phyloP scores from a whole-genome alignment of 2,113 vertebrate genomes.

The Meriones unguiculatus region DNA sequence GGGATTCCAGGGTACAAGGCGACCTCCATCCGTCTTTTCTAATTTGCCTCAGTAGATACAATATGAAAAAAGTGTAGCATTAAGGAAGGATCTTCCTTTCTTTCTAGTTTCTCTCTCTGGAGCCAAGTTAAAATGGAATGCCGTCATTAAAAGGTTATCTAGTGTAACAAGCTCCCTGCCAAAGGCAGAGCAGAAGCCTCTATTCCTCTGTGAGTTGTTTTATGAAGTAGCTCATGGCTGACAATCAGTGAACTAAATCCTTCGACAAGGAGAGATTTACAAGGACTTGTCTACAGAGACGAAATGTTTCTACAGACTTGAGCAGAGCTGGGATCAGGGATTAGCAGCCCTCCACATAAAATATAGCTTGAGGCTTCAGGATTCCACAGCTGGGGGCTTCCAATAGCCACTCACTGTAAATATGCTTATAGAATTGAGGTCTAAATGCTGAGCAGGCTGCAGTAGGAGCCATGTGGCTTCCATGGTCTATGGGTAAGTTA shows the following conservation, averaged over 20 bases:
- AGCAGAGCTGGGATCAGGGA: slow-evolving; percentile 82
- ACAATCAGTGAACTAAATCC: slow-evolving; percentile 88
- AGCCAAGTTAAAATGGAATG: slow-evolving; percentile 80
- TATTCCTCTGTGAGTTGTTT: slow-evolving; percentile 84
- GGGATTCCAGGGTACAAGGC: slow-evolving; percentile 68
- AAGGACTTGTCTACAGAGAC: slow-evolving; percentile 83
- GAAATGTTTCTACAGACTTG: slow-evolving; percentile 81
- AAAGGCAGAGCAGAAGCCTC: slow-evolving; percentile 82
- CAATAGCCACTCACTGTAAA: slow-evolving; percentile 74
- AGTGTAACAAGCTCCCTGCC: slow-evolving; percentile 78
- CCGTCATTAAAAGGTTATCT: slow-evolving; percentile 86
- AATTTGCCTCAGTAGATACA: slow-evolving; percentile 76
- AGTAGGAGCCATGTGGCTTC: not conserved
- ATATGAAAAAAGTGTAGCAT: slow-evolving; percentile 76
- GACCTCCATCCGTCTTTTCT: slow-evolving; percentile 67
- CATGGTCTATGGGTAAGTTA: slow-evolving; percentile 15
- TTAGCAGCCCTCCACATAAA: slow-evolving; percentile 85
- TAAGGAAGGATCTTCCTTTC: slow-evolving; percentile 71
- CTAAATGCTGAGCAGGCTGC: slow-evolving; percentile 56
- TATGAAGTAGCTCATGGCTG: slow-evolving; percentile 85
- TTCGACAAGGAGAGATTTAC: slow-evolving; percentile 88
- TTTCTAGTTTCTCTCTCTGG: slow-evolving; percentile 67
- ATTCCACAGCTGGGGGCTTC: slow-evolving; percentile 80
- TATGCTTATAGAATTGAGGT: slow-evolving; percentile 70
- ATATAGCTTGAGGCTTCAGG: slow-evolving; percentile 77